Evolutionary conservation across 1,140 invertebrate species (phyloP).

Genomic region (Drosophila ohnishii): DNA sequence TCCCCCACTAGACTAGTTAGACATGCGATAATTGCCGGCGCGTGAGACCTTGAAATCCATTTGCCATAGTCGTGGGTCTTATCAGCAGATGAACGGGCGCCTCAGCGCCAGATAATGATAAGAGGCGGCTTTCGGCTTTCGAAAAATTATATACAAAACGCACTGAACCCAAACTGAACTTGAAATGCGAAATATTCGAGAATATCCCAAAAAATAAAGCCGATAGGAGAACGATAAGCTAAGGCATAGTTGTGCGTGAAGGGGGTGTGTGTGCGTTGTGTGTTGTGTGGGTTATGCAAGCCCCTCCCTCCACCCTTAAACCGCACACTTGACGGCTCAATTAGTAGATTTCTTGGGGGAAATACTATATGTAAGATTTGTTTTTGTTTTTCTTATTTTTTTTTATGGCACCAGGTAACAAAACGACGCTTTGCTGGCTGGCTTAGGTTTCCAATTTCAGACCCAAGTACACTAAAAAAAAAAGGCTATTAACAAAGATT

Average conservation of each 20-base stretch:
- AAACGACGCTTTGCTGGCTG: constrained; percentile 23
- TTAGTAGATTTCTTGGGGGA: constrained; percentile 16
- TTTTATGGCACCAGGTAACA: constrained; percentile 1
- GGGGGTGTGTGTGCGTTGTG: not conserved
- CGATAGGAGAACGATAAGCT: constrained; percentile 1
- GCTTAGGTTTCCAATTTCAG: constrained; percentile 13
- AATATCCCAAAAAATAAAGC: not conserved
- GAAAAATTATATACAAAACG: constrained; percentile 1
- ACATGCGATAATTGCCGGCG: constrained; percentile 48
- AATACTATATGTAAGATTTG: not conserved
- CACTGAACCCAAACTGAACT: not conserved
- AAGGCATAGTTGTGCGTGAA: not conserved
- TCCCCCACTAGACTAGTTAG: constrained; percentile 11
- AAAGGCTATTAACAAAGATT: not conserved
- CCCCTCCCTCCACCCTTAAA: not conserved
- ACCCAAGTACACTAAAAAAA: not conserved
- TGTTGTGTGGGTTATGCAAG: constrained; percentile 5
- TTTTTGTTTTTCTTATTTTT: not conserved
- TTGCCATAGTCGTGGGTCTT: constrained; percentile 7
- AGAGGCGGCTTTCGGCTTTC: not conserved
- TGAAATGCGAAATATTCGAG: not conserved
- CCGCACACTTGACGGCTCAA: constrained; percentile 35
- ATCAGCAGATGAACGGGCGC: constrained; percentile 38
- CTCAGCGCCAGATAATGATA: constrained; percentile 33
- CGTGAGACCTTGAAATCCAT: constrained; percentile 53